Evolutionary conservation across 2,113 vertebrate species (phyloP).

Genomic region (Vombatus ursinus): DNA sequence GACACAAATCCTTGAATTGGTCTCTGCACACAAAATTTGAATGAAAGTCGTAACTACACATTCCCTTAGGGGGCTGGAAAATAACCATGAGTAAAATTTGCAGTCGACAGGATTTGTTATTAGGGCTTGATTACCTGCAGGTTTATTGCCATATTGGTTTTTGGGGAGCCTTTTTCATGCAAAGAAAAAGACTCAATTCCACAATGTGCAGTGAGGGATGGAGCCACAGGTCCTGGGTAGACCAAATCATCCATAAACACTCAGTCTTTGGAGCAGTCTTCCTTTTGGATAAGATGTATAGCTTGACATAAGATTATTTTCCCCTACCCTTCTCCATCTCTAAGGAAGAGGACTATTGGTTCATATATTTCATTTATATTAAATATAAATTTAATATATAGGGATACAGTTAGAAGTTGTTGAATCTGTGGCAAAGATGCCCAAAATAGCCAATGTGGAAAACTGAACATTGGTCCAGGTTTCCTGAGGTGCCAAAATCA

Average conservation of each 20-base stretch:
- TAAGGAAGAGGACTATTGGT: background rate
- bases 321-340: background rate
- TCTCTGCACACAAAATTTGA: constrained; percentile 63
- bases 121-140: constrained; percentile 77
- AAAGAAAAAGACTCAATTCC: constrained; percentile 50
- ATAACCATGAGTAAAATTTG: constrained; percentile 76
- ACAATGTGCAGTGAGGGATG: constrained; percentile 53
- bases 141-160: constrained; percentile 65
- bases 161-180: constrained; percentile 49
- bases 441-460: background rate
- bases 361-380: constrained; percentile 37
- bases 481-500: background rate
- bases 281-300: constrained; percentile 29
- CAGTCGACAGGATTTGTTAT: constrained; percentile 73
- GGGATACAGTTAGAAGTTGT: background rate
- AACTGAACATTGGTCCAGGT: background rate
- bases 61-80: constrained; percentile 77
- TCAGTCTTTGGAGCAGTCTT: constrained; percentile 32
- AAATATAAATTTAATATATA: background rate
- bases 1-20: constrained; percentile 67
- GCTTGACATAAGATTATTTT: background rate
- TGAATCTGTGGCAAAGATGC: background rate
- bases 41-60: constrained; percentile 73
- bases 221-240: constrained; percentile 27
- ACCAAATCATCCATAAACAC: constrained; percentile 25